phyloP scores from a whole-genome alignment of 1,140 invertebrate genomes.

The Choristoneura fumiferana region DNA sequence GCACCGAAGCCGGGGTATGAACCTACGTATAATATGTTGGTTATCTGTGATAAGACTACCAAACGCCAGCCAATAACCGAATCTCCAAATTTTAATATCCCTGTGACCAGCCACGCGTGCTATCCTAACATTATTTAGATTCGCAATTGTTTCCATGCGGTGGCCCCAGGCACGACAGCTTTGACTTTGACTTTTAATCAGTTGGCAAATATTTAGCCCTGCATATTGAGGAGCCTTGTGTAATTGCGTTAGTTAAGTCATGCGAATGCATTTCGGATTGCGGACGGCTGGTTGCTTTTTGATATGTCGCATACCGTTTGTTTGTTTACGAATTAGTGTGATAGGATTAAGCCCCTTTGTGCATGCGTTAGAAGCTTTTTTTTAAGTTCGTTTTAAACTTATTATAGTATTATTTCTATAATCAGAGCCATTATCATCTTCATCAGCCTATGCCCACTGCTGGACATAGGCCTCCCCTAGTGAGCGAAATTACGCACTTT shows the following conservation, averaged over 20 bases:
- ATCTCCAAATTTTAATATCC: slow-evolving; percentile 15
- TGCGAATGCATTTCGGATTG: slow-evolving; percentile 36
- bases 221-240: slow-evolving; percentile 63
- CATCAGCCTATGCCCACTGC: no score
- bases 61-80: slow-evolving; percentile 5
- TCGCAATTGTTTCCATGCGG: slow-evolving; percentile 45
- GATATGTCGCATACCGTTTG: slow-evolving; percentile 18
- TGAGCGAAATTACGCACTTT: no score
- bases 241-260: slow-evolving; percentile 58
- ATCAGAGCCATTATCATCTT: no score
- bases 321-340: background rate
- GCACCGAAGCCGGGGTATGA: no score
- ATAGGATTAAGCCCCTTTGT: background rate
- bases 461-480: no score
- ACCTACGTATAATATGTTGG: no score
- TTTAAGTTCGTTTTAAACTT: no score
- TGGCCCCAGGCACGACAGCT: slow-evolving; percentile 52
- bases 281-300: slow-evolving; percentile 6
- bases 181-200: slow-evolving; percentile 57
- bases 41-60: no score
- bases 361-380: no score
- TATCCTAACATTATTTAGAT: slow-evolving; percentile 40
- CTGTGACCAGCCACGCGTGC: slow-evolving; percentile 29
- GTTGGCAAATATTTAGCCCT: slow-evolving; percentile 59
- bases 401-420: no score